A percentile compares a stretch with the other conserved stretches of the same genome.
Conservation (phyloP, 2,797 vertebrate genomes). For the Coranthus polyacanthus region DNA sequence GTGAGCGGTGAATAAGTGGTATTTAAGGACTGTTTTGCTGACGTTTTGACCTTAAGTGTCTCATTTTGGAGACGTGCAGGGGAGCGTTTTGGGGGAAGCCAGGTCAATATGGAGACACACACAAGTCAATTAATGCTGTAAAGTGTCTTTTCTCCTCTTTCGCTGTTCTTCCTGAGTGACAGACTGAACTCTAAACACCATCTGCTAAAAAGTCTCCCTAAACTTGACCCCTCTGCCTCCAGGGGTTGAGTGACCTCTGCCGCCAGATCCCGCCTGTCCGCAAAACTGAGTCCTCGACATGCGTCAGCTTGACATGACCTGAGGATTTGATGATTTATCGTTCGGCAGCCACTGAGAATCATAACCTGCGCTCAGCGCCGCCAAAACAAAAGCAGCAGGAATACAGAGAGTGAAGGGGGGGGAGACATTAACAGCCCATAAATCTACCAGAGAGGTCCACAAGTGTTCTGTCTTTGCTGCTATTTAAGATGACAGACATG, state of each 20-base stretch:
- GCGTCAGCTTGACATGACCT: conserved; percentile 52
- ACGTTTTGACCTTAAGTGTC: conserved; percentile 78
- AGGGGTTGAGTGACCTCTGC: conserved; percentile 67
- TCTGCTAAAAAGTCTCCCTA: conserved; percentile 80
- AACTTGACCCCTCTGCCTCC: conserved; percentile 79
- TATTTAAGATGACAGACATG: conserved; percentile 73
- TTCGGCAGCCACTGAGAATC: conserved; percentile 46
- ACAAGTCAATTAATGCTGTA: conserved; percentile 72
- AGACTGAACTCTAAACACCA: conserved; percentile 78
- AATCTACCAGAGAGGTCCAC: conserved; percentile 69
- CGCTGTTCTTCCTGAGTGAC: conserved; percentile 72
- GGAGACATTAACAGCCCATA: conserved; percentile 68
- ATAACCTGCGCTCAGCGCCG: conserved; percentile 49
- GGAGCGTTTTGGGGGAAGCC: conserved; percentile 28
- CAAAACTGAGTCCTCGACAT: conserved; percentile 30
- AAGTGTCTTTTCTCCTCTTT: conserved; percentile 75
- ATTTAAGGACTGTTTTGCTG: conserved; percentile 76
- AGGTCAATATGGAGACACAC: conserved; percentile 72
- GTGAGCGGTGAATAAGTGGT: conserved; percentile 70
- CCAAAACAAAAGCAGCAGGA: conserved; percentile 67
- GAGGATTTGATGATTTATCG: conserved; percentile 51
- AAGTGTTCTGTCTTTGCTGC: conserved; percentile 72
- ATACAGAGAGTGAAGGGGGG: conserved; percentile 44
- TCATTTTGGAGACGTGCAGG: conserved; percentile 63
- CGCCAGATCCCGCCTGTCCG: conserved; percentile 24